These are phyloP conservation scores for Megathymus violae DNA, from an alignment of 1,140 invertebrate genomes.

Conservation along the genomic window DNA sequence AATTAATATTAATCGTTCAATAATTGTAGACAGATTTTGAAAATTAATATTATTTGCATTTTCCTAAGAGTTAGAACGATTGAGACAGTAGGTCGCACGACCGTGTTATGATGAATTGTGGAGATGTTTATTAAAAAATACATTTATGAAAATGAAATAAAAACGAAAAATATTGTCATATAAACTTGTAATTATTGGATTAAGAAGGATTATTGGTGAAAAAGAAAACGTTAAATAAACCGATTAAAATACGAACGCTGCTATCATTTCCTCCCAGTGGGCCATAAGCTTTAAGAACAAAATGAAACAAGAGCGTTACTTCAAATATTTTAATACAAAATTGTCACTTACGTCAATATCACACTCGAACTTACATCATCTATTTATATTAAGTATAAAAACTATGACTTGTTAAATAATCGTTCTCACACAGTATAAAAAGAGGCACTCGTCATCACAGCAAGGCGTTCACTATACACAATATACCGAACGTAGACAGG, in stretches of 20 bases:
- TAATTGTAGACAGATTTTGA: slow-evolving; percentile 81
- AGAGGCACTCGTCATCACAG: slow-evolving; percentile 74
- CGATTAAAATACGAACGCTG: slow-evolving; percentile 75
- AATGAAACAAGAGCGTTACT: slow-evolving; percentile 49
- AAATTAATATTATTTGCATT: slow-evolving; percentile 82
- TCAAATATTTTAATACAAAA: slow-evolving; percentile 81
- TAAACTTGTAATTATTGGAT: slow-evolving; percentile 83
- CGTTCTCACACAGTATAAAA: slow-evolving; percentile 77
- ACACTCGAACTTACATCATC: slow-evolving; percentile 83
- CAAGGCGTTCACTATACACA: slow-evolving; percentile 76
- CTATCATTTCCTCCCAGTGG: slow-evolving; percentile 53
- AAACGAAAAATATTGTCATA: slow-evolving; percentile 82
- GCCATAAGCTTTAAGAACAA: neutral
- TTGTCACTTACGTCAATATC: slow-evolving; percentile 80
- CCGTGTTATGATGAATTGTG: slow-evolving; percentile 81
- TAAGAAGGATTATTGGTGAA: slow-evolving; percentile 82
- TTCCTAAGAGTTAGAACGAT: slow-evolving; percentile 82
- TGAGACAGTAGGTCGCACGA: slow-evolving; percentile 81
- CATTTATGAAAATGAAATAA: slow-evolving; percentile 82
- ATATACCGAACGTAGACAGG: slow-evolving; percentile 69
- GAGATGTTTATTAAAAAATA: slow-evolving; percentile 82
- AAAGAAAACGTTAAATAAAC: slow-evolving; percentile 82
- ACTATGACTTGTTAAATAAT: slow-evolving; percentile 83
- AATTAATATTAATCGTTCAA: slow-evolving; percentile 80
- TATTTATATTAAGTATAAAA: slow-evolving; percentile 83